Conservation (phyloP, 1,140 invertebrate genomes). For the Drosophila novamexicana region DNA sequence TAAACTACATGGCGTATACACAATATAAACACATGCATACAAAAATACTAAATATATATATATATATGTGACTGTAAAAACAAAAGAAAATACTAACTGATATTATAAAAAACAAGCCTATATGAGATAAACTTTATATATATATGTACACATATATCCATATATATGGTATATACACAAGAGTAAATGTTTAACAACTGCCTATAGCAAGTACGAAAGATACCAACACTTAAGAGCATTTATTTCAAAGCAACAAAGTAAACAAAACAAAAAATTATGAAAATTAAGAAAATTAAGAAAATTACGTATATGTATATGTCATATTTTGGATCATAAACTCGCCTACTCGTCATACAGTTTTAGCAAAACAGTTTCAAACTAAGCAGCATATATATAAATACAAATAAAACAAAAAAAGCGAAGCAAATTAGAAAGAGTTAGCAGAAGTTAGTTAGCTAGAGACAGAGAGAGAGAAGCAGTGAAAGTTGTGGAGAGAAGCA, state of each 20-base stretch:
- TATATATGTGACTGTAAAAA: conserved; percentile 77
- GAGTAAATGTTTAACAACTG: conserved; percentile 68
- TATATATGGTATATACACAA: conserved; percentile 9
- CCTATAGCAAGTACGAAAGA: conserved; percentile 59
- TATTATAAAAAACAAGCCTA: conserved; percentile 56
- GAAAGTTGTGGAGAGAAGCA: background rate
- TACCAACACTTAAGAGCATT: conserved; percentile 58
- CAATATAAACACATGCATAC: conserved; percentile 50
- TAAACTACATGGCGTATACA: conserved; percentile 54
- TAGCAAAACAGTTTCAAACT: conserved; percentile 50
- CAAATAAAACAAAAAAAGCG: conserved; percentile 4
- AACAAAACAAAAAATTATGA: conserved; percentile 13
- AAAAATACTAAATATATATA: conserved; percentile 45
- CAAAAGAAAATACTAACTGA: conserved; percentile 59
- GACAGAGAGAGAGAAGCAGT: conserved; percentile 2
- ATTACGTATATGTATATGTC: conserved; percentile 27
- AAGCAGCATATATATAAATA: conserved; percentile 14
- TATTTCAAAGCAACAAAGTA: conserved; percentile 57
- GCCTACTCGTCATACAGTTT: conserved; percentile 74
- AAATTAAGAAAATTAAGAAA: conserved; percentile 10
- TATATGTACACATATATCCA: conserved; percentile 25
- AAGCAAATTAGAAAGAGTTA: conserved; percentile 16
- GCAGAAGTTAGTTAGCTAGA: conserved; percentile 22
- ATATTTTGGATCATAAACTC: conserved; percentile 54
- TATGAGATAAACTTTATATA: conserved; percentile 50